phyloP scores from a whole-genome alignment of 1,140 invertebrate genomes.

The Nebria ingens region DNA sequence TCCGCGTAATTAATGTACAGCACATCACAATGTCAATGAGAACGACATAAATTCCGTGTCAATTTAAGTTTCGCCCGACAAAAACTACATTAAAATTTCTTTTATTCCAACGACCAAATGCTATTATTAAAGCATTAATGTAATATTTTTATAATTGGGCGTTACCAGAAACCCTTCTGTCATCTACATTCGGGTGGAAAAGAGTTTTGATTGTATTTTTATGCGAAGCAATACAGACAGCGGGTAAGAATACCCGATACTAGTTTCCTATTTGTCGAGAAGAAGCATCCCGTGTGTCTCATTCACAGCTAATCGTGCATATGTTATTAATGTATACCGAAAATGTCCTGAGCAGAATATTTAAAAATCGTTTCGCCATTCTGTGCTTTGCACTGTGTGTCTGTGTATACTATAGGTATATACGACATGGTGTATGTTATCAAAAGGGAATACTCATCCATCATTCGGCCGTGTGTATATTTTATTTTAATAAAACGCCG shows the following conservation, averaged over 20 bases:
- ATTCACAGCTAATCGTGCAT: constrained; percentile 8
- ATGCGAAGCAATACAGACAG: neutral
- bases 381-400: neutral
- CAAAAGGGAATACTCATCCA: constrained; percentile 3
- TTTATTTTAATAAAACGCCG: constrained; percentile 4
- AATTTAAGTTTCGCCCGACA: too few relatives aligned
- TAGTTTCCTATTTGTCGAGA: neutral
- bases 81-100: neutral
- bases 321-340: constrained; percentile 1
- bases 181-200: neutral
- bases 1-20: too few relatives aligned
- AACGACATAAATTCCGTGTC: too few relatives aligned
- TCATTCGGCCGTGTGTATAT: neutral
- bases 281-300: neutral
- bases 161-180: constrained; percentile 8
- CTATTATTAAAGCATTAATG: constrained; percentile 2
- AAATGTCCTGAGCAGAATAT: constrained; percentile 2
- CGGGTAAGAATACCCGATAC: neutral
- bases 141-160: constrained; percentile 6
- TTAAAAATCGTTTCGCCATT: neutral
- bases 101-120: neutral
- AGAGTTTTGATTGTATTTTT: constrained; percentile 11
- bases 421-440: too few relatives aligned
- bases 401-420: neutral
- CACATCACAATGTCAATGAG: too few relatives aligned